A percentile compares a stretch with the other conserved stretches of the same genome.
phyloP scores from a whole-genome alignment of 2,888 invertebrate genomes.

The Coenonympha glycerion region DNA sequence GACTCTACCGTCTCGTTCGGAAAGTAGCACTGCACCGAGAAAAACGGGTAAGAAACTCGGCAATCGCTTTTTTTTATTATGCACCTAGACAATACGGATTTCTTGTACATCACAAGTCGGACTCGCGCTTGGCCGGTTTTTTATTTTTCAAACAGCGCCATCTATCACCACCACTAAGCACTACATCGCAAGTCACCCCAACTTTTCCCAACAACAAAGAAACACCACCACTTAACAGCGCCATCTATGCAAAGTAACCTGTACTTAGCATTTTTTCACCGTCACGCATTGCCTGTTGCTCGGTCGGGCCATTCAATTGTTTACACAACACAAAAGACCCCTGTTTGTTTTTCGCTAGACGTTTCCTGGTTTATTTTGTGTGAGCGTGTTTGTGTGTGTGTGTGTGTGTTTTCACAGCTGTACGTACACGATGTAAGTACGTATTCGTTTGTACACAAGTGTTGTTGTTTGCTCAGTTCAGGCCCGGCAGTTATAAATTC shows the following conservation, averaged over 20 bases:
- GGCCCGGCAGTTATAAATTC: slow-evolving; percentile 60
- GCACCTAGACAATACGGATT: too few species aligned
- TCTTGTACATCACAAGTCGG: too few species aligned
- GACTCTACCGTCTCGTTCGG: too few species aligned
- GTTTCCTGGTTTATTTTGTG: slow-evolving; percentile 76
- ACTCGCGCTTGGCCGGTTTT: too few species aligned
- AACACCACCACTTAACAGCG: slow-evolving; percentile 21
- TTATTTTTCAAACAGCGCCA: slow-evolving; percentile 28
- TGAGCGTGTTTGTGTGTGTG: slow-evolving; percentile 43
- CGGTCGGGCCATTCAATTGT: slow-evolving; percentile 64
- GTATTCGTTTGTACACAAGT: slow-evolving; percentile 60
- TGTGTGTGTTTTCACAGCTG: slow-evolving; percentile 69
- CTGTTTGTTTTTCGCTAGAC: slow-evolving; percentile 77
- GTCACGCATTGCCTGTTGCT: slow-evolving; percentile 75
- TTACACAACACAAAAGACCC: slow-evolving; percentile 76
- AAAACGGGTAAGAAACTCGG: too few species aligned
- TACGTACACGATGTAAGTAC: too few species aligned
- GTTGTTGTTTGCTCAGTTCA: slow-evolving; percentile 64
- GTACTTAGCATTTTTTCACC: slow-evolving; percentile 52
- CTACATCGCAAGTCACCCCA: slow-evolving; percentile 4
- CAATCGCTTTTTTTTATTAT: too few species aligned
- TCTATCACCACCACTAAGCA: slow-evolving; percentile 35
- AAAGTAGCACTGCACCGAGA: too few species aligned
- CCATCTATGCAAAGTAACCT: slow-evolving; percentile 59
- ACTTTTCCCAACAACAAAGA: slow-evolving; percentile 1